A percentile compares a stretch with the other conserved stretches of the same genome.
phyloP scores from a whole-genome alignment of 2,113 vertebrate genomes.

The Phycodurus eques region DNA sequence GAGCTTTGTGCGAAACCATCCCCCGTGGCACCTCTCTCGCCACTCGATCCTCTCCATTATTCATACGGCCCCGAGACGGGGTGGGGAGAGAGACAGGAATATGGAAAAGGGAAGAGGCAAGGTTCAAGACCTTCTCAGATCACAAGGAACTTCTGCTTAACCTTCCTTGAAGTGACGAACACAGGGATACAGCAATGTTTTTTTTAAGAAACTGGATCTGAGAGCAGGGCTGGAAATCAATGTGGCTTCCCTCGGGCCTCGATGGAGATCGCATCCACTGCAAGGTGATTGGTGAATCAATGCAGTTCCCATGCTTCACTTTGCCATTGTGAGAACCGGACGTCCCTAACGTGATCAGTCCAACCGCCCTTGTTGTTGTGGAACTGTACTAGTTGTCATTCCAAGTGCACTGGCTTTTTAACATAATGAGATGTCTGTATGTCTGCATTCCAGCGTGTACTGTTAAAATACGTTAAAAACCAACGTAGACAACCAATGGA shows the following conservation, averaged over 20 bases:
- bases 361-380: slow-evolving; percentile 9
- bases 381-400: not conserved
- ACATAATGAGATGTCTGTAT: not conserved
- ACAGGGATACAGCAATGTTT: slow-evolving; percentile 59
- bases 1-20: slow-evolving; percentile 69
- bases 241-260: slow-evolving; percentile 60
- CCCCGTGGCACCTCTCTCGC: slow-evolving; percentile 63
- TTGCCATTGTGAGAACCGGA: slow-evolving; percentile 64
- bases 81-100: slow-evolving; percentile 53
- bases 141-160: slow-evolving; percentile 77
- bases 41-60: slow-evolving; percentile 74
- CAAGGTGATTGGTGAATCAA: slow-evolving; percentile 69
- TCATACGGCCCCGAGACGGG: slow-evolving; percentile 53
- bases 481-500: not conserved
- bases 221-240: slow-evolving; percentile 70
- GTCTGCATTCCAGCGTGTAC: not conserved
- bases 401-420: not conserved
- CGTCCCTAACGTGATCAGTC: slow-evolving; percentile 29
- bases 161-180: slow-evolving; percentile 72
- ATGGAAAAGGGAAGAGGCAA: slow-evolving; percentile 62
- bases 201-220: slow-evolving; percentile 64
- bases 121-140: slow-evolving; percentile 76
- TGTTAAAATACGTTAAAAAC: not conserved
- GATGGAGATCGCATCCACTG: slow-evolving; percentile 58
- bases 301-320: slow-evolving; percentile 71